These are phyloP conservation scores for Athalia rosae DNA, from an alignment of 2,888 invertebrate species.

Conservation along the genomic window DNA sequence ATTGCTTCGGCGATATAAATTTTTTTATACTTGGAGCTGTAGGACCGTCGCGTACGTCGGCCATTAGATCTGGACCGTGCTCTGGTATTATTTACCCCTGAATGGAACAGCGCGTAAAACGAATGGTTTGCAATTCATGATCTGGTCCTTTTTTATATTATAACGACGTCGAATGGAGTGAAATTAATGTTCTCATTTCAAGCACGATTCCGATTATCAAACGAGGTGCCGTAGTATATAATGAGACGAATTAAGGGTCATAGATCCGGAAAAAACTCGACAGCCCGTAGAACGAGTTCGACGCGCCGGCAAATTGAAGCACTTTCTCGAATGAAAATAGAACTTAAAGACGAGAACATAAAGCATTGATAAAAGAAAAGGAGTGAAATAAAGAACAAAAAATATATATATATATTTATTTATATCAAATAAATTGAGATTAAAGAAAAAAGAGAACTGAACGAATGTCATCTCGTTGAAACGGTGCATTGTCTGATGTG, in stretches of 20 bases:
- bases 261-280: slow-evolving; percentile 23
- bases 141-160: slow-evolving; percentile 20
- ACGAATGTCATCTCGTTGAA: slow-evolving; percentile 9
- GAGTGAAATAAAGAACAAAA: background rate
- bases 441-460: background rate
- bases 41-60: too few relatives aligned
- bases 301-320: slow-evolving; percentile 23
- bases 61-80: too few relatives aligned
- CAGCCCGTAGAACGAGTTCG: slow-evolving; percentile 1
- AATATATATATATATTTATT: too few relatives aligned
- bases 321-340: slow-evolving; percentile 24
- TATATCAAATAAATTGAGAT: background rate
- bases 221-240: slow-evolving; percentile 25
- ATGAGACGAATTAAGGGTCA: slow-evolving; percentile 27
- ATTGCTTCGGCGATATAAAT: background rate
- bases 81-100: slow-evolving; percentile 3
- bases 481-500: slow-evolving; percentile 35
- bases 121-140: slow-evolving; percentile 28
- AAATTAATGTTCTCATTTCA: slow-evolving; percentile 33
- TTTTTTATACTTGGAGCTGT: too few relatives aligned
- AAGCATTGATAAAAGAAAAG: too few relatives aligned
- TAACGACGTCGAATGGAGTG: slow-evolving; percentile 36
- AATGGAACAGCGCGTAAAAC: slow-evolving; percentile 25
- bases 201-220: slow-evolving; percentile 33
- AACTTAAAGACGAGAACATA: background rate